Percentiles rank a stretch among this genome's conserved stretches.
These are phyloP conservation scores for Cacatua alba DNA, from an alignment of 2,113 vertebrate genomes.

Conservation along the genomic window DNA sequence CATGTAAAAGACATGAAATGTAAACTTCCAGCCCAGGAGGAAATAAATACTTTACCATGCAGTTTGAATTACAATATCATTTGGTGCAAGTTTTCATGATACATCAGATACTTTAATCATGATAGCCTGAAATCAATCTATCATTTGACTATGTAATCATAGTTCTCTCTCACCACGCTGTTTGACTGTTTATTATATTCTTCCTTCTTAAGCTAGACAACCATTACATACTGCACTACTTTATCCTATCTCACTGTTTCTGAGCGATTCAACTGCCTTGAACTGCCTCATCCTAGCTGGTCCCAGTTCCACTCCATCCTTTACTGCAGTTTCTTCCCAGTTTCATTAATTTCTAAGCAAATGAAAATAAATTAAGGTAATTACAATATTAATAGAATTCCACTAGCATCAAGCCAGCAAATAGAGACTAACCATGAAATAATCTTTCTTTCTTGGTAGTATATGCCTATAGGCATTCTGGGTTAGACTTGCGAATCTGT, in stretches of 20 bases:
- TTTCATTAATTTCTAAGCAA: background rate
- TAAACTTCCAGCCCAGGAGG: rapidly evolving
- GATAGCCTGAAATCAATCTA: background rate
- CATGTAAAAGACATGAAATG: background rate
- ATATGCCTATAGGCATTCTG: background rate
- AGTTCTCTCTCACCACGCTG: background rate
- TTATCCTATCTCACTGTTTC: background rate
- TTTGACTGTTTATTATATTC: background rate
- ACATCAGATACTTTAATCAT: background rate
- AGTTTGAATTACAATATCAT: background rate
- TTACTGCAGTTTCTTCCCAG: background rate
- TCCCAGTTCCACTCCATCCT: background rate
- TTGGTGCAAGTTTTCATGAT: background rate
- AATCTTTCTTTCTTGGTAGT: background rate
- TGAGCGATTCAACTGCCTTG: background rate
- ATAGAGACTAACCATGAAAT: background rate
- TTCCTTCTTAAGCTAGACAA: background rate
- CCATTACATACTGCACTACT: background rate
- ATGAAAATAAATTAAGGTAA: background rate
- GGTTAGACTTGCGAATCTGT: background rate
- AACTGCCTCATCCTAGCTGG: background rate
- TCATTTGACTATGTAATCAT: background rate
- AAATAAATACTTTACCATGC: background rate
- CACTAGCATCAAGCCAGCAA: background rate
- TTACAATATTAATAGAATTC: background rate